A percentile compares a stretch with the other conserved stretches of the same genome.
Evolutionary conservation across 1,140 invertebrate genomes (phyloP).

Genomic region (Brachionus sp.): DNA sequence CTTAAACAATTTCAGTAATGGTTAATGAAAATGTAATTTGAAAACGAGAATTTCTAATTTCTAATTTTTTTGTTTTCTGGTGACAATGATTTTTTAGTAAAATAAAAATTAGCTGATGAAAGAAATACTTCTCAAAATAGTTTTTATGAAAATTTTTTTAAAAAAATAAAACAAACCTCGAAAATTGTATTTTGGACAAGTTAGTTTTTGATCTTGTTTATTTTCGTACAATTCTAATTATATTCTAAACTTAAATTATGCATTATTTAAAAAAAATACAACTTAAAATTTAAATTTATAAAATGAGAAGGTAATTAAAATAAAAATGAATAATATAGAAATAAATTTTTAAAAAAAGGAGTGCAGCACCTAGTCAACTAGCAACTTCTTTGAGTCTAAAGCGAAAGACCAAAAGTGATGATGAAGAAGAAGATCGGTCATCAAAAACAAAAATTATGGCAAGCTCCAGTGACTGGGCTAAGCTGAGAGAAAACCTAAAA

Average conservation of each 20-base stretch:
- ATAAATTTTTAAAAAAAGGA: not conserved
- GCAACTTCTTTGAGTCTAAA: not conserved
- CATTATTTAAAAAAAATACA: not conserved
- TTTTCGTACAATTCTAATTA: not conserved
- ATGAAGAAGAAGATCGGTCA: not conserved
- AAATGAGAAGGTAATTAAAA: slow-evolving; percentile 23
- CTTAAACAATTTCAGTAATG: too few species aligned
- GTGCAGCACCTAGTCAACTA: slow-evolving; percentile 38
- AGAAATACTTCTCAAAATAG: too few species aligned
- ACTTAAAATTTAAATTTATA: not conserved
- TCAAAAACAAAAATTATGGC: not conserved
- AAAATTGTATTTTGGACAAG: not conserved
- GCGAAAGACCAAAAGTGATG: slow-evolving; percentile 23
- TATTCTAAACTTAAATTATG: not conserved
- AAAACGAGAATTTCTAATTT: too few species aligned
- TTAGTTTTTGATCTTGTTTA: not conserved
- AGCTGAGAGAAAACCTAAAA: slow-evolving; percentile 5
- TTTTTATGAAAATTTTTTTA: too few species aligned
- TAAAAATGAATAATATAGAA: not conserved
- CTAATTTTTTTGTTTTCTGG: too few species aligned
- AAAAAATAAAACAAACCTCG: too few species aligned
- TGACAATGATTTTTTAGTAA: too few species aligned
- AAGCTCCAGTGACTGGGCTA: not conserved
- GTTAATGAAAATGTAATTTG: too few species aligned
- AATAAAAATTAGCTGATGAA: too few species aligned